Percentiles rank a stretch among this genome's conserved stretches.
These are phyloP conservation scores for Galbula dea DNA, from an alignment of 2,113 vertebrate genomes.

Conservation along the genomic window DNA sequence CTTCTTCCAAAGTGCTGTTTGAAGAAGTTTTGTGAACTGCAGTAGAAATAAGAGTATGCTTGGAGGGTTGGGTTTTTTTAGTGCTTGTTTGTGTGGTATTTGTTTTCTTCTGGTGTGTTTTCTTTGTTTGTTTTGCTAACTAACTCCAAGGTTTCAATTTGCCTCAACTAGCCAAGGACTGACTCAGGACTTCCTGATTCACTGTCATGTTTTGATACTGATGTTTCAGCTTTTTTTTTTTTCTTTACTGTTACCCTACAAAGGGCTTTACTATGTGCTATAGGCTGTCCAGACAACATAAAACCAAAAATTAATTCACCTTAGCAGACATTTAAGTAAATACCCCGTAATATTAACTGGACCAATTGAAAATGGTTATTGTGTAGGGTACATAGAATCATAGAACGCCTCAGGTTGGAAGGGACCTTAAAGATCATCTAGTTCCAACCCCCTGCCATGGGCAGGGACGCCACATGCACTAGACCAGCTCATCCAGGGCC, in stretches of 20 bases:
- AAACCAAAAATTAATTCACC: background rate
- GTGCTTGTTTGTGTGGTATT: background rate
- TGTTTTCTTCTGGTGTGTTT: too few relatives aligned
- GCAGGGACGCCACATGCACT: too few relatives aligned
- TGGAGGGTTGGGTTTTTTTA: background rate
- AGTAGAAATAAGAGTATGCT: background rate
- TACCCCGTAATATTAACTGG: background rate
- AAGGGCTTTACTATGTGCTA: background rate
- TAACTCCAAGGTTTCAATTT: background rate
- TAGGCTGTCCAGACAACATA: background rate
- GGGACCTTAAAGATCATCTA: too few relatives aligned
- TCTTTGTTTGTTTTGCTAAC: background rate
- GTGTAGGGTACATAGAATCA: background rate
- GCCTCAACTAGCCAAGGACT: background rate
- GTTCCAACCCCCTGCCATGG: too few relatives aligned
- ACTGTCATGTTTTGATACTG: background rate
- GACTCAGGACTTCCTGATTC: background rate
- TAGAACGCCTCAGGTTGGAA: too few relatives aligned
- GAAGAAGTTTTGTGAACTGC: background rate
- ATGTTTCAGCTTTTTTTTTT: background rate
- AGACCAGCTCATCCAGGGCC: too few relatives aligned
- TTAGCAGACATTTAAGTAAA: background rate
- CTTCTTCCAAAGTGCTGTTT: background rate
- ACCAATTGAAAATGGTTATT: background rate
- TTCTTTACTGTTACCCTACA: background rate